Conservation (phyloP, 2,888 invertebrate genomes). For the Apotomis turbidana region DNA sequence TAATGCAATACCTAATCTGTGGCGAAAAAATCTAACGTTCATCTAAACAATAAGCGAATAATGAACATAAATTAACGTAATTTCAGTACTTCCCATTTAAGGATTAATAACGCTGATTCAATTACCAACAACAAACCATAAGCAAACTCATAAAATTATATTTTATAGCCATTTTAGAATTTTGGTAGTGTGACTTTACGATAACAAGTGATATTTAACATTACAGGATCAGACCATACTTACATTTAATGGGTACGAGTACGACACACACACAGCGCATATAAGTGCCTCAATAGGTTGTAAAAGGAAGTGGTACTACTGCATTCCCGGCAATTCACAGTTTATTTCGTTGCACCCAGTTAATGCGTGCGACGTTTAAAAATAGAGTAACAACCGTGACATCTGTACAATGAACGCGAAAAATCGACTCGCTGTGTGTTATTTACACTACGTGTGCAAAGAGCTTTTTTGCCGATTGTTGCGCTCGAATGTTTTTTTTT, state of each 20-base stretch:
- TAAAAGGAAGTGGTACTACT: conserved; percentile 34
- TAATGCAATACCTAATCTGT: too few species aligned
- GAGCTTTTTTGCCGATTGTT: not conserved
- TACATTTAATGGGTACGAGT: not conserved
- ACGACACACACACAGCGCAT: conserved; percentile 8
- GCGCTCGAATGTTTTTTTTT: too few species aligned
- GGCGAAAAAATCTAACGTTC: too few species aligned
- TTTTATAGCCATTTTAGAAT: too few species aligned
- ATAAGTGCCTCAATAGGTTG: conserved; percentile 10
- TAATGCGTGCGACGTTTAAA: conserved; percentile 34
- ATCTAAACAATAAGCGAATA: too few species aligned
- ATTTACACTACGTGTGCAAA: conserved; percentile 41
- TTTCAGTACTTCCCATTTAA: too few species aligned
- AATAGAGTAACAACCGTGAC: conserved; percentile 46
- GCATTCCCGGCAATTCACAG: conserved; percentile 41
- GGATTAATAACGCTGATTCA: too few species aligned
- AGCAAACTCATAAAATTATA: too few species aligned
- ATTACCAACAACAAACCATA: too few species aligned
- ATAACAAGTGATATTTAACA: not conserved
- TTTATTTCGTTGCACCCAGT: conserved; percentile 32
- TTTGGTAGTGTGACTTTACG: too few species aligned
- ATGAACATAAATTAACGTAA: too few species aligned
- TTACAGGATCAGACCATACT: conserved; percentile 12
- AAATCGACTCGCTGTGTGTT: not conserved
- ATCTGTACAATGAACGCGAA: conserved; percentile 47